Base-by-base conservation (phyloP, 1,140 invertebrate species). In the Dendroctonus valens region DNA sequence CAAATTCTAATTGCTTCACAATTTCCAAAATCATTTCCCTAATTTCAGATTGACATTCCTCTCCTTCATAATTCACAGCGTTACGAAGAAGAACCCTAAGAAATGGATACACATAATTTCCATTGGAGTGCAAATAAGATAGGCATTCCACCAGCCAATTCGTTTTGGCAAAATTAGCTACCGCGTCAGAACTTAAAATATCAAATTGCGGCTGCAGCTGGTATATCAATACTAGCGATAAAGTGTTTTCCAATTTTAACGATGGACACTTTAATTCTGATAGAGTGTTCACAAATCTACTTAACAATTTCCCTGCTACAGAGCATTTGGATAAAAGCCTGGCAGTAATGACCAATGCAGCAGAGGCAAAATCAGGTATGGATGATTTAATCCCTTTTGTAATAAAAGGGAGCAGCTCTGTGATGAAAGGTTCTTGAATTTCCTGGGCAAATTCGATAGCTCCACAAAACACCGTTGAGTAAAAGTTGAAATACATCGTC, bases 401-500 rank as follows among this genome's bases (percentile, higher is more conserved):
- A 14, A 96, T 69, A 4, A 86, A 82, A 38, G 90, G 87, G 12
- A 94, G 73, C 5, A 96, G 79, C 14, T 85, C 81, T 61, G 84
- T 83, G 1, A 95, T 76, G 59, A 92, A 84, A 50, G 83, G 75
- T 72, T 96, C 92, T 0, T 81, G 84, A 1, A 92, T 76, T 12
- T 74, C 71, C 15, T 80, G 73, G 0, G 75, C 75, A 50, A 79
- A 75, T 68, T 89, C 83, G 40, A 93, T 78, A 14, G 85, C 83
- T 4, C 91, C 91, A 55, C 91, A 82, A 4, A 91, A 76, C 3
- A 87, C 85, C 3, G 86, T 86, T 59, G 89, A 87, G 74, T 89
- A 93, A 78, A 94, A 94, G 5, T 88, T 87, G 72, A 91, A 88
- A 7, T 91, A 79, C 1, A 88, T 87, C 53, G 85, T 86, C 8